Conservation (phyloP, 1,140 invertebrate species). For the Eumeta japonica region DNA sequence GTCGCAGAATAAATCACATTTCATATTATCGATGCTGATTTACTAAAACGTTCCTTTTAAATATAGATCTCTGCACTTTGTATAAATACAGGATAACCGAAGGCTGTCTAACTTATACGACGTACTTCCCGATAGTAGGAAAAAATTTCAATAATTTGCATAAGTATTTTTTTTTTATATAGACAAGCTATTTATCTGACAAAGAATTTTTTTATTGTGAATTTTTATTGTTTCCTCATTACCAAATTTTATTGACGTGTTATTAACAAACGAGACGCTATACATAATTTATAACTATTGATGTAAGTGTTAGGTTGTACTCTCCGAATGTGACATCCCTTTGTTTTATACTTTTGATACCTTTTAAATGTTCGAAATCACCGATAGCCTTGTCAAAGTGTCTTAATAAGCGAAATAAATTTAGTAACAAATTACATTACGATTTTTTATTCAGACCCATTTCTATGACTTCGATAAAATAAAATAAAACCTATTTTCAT, state of each 20-base stretch:
- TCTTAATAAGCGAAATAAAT: slow-evolving; percentile 55
- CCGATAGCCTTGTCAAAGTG: slow-evolving; percentile 54
- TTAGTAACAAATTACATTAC: no score
- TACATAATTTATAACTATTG: not conserved
- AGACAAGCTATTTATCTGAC: no score
- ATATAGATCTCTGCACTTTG: no score
- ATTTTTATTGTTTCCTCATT: not conserved
- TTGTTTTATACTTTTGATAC: slow-evolving; percentile 55
- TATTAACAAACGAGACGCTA: not conserved
- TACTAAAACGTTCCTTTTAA: not conserved
- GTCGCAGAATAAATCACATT: not conserved
- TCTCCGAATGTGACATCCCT: slow-evolving; percentile 22
- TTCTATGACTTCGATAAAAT: no score
- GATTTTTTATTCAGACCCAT: no score
- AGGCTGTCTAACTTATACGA: no score
- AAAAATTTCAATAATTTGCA: not conserved
- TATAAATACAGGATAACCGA: no score
- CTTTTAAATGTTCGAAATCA: slow-evolving; percentile 50
- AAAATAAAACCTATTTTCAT: no score
- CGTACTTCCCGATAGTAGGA: no score
- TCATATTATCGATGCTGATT: not conserved
- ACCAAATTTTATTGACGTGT: not conserved
- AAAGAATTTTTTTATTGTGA: no score
- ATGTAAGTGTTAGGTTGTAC: not conserved
- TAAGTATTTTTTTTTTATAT: slow-evolving; percentile 1